These are phyloP conservation scores for Microtus oregoni DNA, from an alignment of 2,113 vertebrate species.

Conservation along the genomic window DNA sequence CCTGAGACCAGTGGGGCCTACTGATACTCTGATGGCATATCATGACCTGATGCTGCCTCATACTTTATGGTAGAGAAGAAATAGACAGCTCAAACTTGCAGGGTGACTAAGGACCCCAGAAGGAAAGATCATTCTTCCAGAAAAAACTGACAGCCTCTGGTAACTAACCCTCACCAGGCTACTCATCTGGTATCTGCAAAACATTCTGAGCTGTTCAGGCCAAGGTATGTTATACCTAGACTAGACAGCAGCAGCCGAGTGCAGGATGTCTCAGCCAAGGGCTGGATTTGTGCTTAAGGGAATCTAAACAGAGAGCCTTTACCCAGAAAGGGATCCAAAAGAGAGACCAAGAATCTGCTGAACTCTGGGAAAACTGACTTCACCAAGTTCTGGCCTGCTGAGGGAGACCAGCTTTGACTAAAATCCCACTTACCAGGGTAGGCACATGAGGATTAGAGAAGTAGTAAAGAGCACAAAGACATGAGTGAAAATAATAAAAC, in stretches of 20 bases:
- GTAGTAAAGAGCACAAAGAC: too few relatives aligned
- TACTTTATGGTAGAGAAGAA: neutral
- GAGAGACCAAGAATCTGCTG: neutral
- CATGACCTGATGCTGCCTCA: neutral
- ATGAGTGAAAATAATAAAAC: too few relatives aligned
- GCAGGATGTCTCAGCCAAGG: neutral
- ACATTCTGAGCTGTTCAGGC: too few relatives aligned
- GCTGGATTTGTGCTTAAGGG: neutral
- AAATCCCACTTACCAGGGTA: too few relatives aligned
- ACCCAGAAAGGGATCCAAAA: neutral
- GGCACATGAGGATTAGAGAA: too few relatives aligned
- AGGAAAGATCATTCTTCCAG: neutral
- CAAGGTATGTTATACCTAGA: too few relatives aligned
- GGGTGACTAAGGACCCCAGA: neutral
- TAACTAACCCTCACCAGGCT: neutral
- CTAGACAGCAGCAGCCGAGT: too few relatives aligned
- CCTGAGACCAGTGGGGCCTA: neutral
- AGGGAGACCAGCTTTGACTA: too few relatives aligned
- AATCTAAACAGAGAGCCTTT: neutral
- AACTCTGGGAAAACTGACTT: neutral
- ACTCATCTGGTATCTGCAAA: neutral
- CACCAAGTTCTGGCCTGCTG: neutral
- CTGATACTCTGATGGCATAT: neutral
- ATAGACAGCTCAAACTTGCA: neutral
- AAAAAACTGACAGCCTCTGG: neutral